These are phyloP conservation scores for Chelon auratus DNA, from an alignment of 2,797 vertebrate species.

Conservation along the genomic window DNA sequence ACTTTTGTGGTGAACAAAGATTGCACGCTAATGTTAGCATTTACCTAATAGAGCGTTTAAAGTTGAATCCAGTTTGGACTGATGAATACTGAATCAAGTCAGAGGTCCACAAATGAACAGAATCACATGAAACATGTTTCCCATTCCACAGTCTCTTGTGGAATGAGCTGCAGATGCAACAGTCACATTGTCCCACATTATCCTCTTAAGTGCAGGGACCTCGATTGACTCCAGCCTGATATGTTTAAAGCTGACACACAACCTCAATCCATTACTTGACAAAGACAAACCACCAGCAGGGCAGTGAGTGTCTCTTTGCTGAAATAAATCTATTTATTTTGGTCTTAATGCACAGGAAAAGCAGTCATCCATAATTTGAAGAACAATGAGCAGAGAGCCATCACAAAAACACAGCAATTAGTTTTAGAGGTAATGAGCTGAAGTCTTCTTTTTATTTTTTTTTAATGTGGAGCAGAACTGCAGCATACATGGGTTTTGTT, in stretches of 20 bases:
- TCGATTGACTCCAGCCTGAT: conserved; percentile 20
- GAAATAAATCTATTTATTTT: conserved; percentile 60
- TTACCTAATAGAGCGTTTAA: too few species aligned
- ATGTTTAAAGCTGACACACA: conserved; percentile 34
- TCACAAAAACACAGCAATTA: conserved; percentile 60
- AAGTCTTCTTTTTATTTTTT: background rate
- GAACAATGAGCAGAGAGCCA: conserved; percentile 44
- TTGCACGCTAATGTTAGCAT: too few species aligned
- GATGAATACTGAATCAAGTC: too few species aligned
- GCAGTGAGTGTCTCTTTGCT: conserved; percentile 26
- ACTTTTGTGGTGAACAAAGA: too few species aligned
- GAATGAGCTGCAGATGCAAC: too few species aligned
- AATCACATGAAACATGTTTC: too few species aligned
- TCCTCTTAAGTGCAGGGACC: conserved; percentile 23
- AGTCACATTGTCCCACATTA: conserved; percentile 6
- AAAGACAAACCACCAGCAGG: conserved; percentile 27
- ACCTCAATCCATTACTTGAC: conserved; percentile 36
- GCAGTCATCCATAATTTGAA: conserved; percentile 49
- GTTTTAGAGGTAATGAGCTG: conserved; percentile 49
- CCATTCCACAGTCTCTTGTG: too few species aligned
- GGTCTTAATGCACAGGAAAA: conserved; percentile 24
- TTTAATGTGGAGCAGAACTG: background rate
- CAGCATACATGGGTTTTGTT: background rate
- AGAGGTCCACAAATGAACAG: too few species aligned
- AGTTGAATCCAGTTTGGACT: too few species aligned